Conservation (phyloP, 2,113 vertebrate species). For the Pica pica region DNA sequence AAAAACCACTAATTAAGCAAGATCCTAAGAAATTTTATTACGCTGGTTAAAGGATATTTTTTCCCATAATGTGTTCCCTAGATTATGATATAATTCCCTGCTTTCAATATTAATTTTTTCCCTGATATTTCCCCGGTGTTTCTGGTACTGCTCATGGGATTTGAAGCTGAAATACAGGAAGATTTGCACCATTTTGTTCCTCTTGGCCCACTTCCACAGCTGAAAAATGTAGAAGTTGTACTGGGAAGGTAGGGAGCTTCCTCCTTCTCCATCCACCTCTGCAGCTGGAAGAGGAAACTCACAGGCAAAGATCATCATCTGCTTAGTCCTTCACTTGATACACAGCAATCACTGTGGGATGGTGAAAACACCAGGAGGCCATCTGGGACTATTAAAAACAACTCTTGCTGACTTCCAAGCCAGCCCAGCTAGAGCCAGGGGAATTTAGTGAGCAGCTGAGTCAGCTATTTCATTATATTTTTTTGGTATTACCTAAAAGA, state of each 20-base stretch:
- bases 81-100: neutral
- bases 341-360: neutral
- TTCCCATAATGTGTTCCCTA: neutral
- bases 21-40: neutral
- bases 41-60: neutral
- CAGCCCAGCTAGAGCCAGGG: neutral
- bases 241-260: neutral
- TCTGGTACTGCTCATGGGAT: neutral
- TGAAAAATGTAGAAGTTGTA: neutral
- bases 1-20: neutral
- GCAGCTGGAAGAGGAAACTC: neutral
- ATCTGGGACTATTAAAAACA: neutral
- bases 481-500: neutral
- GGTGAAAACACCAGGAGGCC: neutral
- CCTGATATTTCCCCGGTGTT: neutral
- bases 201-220: neutral
- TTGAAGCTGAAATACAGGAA: neutral
- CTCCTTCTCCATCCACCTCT: neutral
- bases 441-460: neutral
- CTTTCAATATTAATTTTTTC: neutral
- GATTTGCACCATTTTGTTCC: neutral
- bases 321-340: neutral
- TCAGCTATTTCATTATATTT: neutral
- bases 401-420: neutral
- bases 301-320: neutral